Evolutionary conservation across 2,797 vertebrate genomes (phyloP), one percentile per base, ranked within the genome.

Genomic region (Novumbra hubbsi): DNA sequence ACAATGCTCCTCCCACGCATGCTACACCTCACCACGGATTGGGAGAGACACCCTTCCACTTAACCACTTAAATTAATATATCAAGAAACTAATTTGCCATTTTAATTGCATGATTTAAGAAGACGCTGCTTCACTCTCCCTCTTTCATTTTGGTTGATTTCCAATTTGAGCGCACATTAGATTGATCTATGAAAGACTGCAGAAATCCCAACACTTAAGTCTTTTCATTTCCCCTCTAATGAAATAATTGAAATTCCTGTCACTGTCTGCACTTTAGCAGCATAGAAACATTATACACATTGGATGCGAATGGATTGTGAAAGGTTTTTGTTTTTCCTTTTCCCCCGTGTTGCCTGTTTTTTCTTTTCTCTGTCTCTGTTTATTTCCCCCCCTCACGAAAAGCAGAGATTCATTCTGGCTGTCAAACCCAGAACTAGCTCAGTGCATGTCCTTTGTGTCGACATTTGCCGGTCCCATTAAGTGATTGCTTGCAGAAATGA

Each of bases 61-160:
- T 99, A 99, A 99, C 97, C 96, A 99, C 98, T 99, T 99, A 98
- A 98, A 98, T 98, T 97, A 98, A 98, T 98, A 98, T 98, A 98
- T 99, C 95, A 95, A 96, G 96, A 98, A 98, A 98, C 97, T 98
- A 97, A 99, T 98, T 98, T 97, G 95, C 93, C 94, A 94, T 98
- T 98, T 98, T 96, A 96, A 96, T 97, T 97, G 95, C 94, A 91
- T 97, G 96, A 97, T 98, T 98, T 96, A 96, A 96, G 93, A 93
- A 95, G 93, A 95, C 96, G 95, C 95, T 95, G 94, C 95, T 95
- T 98, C 96, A 95, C 97, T 97, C 95, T 96, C 95, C 95, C 94
- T 95, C 95, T 94, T 95, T 95, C 95, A 96, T 97, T 96, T 96
- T 92, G 92, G 93, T 94, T 96, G 94, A 96, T 96, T 96, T 96